Conservation (phyloP, 2,888 invertebrate species). For the Drosophila nr. medialis region DNA sequence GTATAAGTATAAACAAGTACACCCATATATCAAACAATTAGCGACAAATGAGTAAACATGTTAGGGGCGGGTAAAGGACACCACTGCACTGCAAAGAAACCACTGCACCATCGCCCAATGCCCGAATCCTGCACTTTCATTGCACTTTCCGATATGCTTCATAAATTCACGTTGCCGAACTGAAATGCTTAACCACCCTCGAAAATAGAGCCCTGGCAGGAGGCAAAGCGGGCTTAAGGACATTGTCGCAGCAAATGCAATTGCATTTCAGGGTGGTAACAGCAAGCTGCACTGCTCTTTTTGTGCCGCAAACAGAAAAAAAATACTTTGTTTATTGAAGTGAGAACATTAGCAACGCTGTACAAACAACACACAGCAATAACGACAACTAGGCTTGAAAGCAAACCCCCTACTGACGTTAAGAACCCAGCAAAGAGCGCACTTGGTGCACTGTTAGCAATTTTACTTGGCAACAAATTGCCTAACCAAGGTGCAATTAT, state of each 20-base stretch:
- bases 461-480: slow-evolving; percentile 39
- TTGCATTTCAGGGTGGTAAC: slow-evolving; percentile 37
- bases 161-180: slow-evolving; percentile 68
- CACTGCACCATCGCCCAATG: slow-evolving; percentile 26
- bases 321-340: slow-evolving; percentile 58
- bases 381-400: slow-evolving; percentile 31
- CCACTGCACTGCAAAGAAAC: background rate
- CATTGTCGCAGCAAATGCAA: slow-evolving; percentile 52
- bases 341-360: slow-evolving; percentile 63
- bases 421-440: slow-evolving; percentile 11
- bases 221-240: slow-evolving; percentile 30
- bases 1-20: slow-evolving; percentile 33
- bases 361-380: slow-evolving; percentile 26
- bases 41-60: slow-evolving; percentile 71
- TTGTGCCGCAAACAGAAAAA: slow-evolving; percentile 17
- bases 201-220: slow-evolving; percentile 13
- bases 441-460: slow-evolving; percentile 29
- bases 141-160: slow-evolving; percentile 72
- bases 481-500: slow-evolving; percentile 17
- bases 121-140: slow-evolving; percentile 41
- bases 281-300: slow-evolving; percentile 40
- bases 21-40: slow-evolving; percentile 73
- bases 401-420: background rate
- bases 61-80: slow-evolving; percentile 5
- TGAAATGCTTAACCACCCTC: slow-evolving; percentile 61